Percentiles rank a stretch among this genome's conserved stretches.
Evolutionary conservation across 2,888 invertebrate species (phyloP).

Genomic region (Sussaba pulchella): DNA sequence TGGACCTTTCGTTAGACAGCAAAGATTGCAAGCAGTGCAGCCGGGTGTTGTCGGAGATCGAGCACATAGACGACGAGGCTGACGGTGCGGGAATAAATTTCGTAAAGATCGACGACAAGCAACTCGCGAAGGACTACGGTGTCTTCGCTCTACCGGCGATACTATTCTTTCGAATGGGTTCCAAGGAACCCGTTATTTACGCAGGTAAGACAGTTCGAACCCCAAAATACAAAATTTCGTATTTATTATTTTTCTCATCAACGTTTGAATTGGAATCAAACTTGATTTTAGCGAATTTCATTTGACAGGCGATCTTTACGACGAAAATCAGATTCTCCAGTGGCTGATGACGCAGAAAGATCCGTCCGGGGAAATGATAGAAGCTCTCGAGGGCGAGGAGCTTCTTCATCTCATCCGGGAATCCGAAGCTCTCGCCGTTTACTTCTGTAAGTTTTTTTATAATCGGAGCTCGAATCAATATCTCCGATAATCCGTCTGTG

Average conservation of each 20-base stretch:
- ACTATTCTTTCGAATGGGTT: slow-evolving; percentile 94
- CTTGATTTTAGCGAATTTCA: slow-evolving; percentile 2
- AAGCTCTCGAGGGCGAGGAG: slow-evolving; percentile 93
- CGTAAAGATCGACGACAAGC: slow-evolving; percentile 95
- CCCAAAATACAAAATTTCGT: not conserved
- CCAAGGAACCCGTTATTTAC: slow-evolving; percentile 95
- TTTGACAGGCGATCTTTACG: slow-evolving; percentile 91
- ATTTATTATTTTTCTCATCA: not conserved
- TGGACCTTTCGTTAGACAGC: slow-evolving; percentile 90
- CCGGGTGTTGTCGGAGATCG: slow-evolving; percentile 93
- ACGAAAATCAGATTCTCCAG: slow-evolving; percentile 94
- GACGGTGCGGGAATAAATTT: slow-evolving; percentile 96
- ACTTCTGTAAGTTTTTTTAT: slow-evolving; percentile 93
- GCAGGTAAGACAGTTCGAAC: slow-evolving; percentile 87
- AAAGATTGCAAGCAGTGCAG: slow-evolving; percentile 98
- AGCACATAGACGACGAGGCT: slow-evolving; percentile 97
- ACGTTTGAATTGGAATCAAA: not conserved
- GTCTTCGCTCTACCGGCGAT: slow-evolving; percentile 96
- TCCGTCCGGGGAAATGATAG: slow-evolving; percentile 95
- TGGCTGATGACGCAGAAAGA: slow-evolving; percentile 97
- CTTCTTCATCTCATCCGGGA: slow-evolving; percentile 91
- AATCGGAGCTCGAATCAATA: not conserved
- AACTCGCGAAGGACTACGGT: slow-evolving; percentile 94
- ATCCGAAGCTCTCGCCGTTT: slow-evolving; percentile 93
- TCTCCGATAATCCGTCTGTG: not conserved